Evolutionary conservation across 2,797 vertebrate genomes (phyloP), one percentile per base, ranked within the genome.

Genomic region (Scyliorhinus canicula): DNA sequence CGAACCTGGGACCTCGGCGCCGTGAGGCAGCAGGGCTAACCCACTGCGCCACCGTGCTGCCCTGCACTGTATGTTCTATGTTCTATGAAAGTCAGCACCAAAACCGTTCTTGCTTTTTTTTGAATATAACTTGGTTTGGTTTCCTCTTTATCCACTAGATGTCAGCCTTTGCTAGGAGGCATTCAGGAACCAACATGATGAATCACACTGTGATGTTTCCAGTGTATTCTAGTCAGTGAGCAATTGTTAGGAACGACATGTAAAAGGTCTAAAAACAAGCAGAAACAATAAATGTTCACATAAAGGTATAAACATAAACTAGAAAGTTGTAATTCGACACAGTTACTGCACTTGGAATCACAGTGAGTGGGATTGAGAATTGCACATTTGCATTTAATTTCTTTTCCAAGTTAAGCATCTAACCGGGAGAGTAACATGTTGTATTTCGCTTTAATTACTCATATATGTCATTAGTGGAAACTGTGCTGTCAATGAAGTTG

Each of bases 71-170:
- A n/a, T n/a, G n/a, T n/a, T n/a, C n/a, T n/a, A n/a, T n/a, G n/a
- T n/a, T n/a, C n/a, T n/a, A n/a, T n/a, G n/a, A n/a, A n/a, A 55
- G 14, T 1, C 16, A 31, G 7, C 19, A 21, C 31, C 12, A 55
- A 88, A 88, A 16, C 31, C 28, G 21, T 47, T 28, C 24, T 57
- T 86, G 50, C 52, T n/a, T n/a, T n/a, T 60, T 57, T 57, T 35
- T 19, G 31, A 90, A 90, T n/a, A 26, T 90, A 93, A 24, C 21
- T n/a, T 24, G 88, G 65, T 44, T 16, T 74, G 44, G 28, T 93
- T 52, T 94, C 28, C 74, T 74, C 47, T 50, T 74, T n/a, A 71
- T 16, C 93, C 93, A 94, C 93, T 50, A 94, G 93, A 69, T 74
- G 93, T 35, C 93, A n/a, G 47, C 67, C 93, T 94, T 71, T 52